Base-by-base conservation (phyloP, 2,888 invertebrate species). In the Oscheius sp. region DNA sequence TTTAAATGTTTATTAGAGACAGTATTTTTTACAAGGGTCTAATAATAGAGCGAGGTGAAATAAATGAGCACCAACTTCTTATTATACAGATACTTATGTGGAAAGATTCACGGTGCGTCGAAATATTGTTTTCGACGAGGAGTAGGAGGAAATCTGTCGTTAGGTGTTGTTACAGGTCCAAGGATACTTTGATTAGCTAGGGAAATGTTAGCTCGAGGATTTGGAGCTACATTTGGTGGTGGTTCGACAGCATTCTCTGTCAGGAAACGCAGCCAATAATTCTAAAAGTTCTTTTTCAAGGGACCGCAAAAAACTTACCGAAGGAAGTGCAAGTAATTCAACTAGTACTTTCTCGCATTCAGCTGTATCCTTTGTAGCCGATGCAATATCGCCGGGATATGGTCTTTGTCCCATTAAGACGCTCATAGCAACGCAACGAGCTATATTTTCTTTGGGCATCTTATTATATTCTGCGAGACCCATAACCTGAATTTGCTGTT, bases 341-440 rank as follows among this genome's bases (percentile, higher is more conserved):
- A 69, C 57, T 68, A 83, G 65, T 6, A 81, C 75, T 6, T 71
- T 46, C 58, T 75, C 67, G 25, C 72, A 68, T 57, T 79, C 74
- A 57, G 67, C 65, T 12, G 73, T 65, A 46, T 79, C 76, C 17
- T 68, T 64, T 25, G 50, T 45, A 12, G 71, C 74, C 17, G 58
- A 66, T 3, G 64, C 73, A 50, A 73, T 55, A 2, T 72, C 69
- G 27, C 53, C 64, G n/a, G 52, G 46, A n/a, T n/a, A n/a, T 23
- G 64, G 39, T 2, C 70, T 63, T 15, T 63, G 52, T 25, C 75
- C 94, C 0, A 96, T 96, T 0, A 96, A 96, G 61, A 97, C 90
- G 0, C 95, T 96, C 1, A 96, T 96, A 0, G 93, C 96, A 88
- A 97, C 95, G 33, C 96, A 91, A 86, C 92, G 92, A 0, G 95